Evolutionary conservation across 2,113 vertebrate genomes (phyloP), one percentile per base, ranked within the genome.

Genomic region (Pagrus major): DNA sequence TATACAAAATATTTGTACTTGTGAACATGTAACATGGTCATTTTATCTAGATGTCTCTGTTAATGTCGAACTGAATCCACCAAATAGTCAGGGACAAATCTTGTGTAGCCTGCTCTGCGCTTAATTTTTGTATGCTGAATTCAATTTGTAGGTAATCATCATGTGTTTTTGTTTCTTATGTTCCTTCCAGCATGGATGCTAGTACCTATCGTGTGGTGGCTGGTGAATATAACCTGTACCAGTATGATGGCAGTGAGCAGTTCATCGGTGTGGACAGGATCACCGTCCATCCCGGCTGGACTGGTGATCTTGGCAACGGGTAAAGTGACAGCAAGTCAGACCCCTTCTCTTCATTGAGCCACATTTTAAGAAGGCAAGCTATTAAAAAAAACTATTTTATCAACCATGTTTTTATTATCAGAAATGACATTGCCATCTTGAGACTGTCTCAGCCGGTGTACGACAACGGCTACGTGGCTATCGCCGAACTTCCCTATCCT

Each of bases 401-500:
- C 37, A 5, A 49, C 42, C 18, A 72, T n/a, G 10, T 41, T 39
- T 23, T 41, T 20, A 73, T 10, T 25, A 0, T 78, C 68, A 96
- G 95, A 78, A 93, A 91, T 31, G 93, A 94, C 31, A 93, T 94
- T 39, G 94, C 95, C 42, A 29, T 95, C 52, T 25, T 96, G 83
- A 88, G 0, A 63, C 84, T 96, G 2, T 0, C 27, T 0, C 11
- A 59, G 25, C 46, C 88, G 9, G 74, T 90, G 25, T 88, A 72
- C 9, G 3, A 42, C 77, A 95, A 93, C 0, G 85, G 94, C 12
- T 91, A 76, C 0, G 56, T 93, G 18, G 69, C 80, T 1, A 2
- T 92, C 1, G 92, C 73, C 37, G 0, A 23, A 0, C 84, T 95
- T 6, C 93, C 94, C 8, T 0, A 5, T 0, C 15, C 35, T 41